Evolutionary conservation across 2,888 invertebrate species (phyloP).

Genomic region (Melanostoma scalare): DNA sequence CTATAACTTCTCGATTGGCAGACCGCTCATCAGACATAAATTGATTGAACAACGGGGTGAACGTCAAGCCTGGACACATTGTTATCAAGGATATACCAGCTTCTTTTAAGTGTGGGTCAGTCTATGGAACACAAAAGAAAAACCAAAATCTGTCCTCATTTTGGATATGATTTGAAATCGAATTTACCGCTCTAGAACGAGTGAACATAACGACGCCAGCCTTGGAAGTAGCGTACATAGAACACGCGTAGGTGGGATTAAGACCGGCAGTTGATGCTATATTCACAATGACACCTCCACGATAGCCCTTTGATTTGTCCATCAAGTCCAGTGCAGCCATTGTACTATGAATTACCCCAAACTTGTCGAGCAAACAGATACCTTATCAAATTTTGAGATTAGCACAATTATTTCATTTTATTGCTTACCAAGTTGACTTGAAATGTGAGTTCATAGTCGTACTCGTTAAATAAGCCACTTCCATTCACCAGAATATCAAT

Average conservation of each 20-base stretch:
- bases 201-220: constrained; percentile 81
- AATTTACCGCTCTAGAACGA: constrained; percentile 78
- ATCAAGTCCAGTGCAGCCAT: constrained; percentile 80
- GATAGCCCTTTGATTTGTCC: constrained; percentile 80
- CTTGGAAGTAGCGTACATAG: constrained; percentile 81
- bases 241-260: constrained; percentile 72
- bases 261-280: constrained; percentile 80
- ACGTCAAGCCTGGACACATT: constrained; percentile 76
- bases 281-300: constrained; percentile 81
- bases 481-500: constrained; percentile 68
- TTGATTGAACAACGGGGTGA: constrained; percentile 63
- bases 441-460: constrained; percentile 78
- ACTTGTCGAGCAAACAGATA: constrained; percentile 75
- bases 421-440: constrained; percentile 78
- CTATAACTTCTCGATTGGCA: neutral
- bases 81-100: constrained; percentile 76
- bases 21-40: neutral
- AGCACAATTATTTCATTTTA: no score
- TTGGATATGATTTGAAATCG: no score
- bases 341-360: constrained; percentile 81
- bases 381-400: neutral
- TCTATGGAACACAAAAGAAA: constrained; percentile 66
- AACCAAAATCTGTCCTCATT: neutral
- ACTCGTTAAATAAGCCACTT: constrained; percentile 78
- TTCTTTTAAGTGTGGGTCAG: constrained; percentile 69